Evolutionary conservation across 2,888 invertebrate species (phyloP), one percentile per base, ranked within the genome.

Genomic region (Campoplex nolae): DNA sequence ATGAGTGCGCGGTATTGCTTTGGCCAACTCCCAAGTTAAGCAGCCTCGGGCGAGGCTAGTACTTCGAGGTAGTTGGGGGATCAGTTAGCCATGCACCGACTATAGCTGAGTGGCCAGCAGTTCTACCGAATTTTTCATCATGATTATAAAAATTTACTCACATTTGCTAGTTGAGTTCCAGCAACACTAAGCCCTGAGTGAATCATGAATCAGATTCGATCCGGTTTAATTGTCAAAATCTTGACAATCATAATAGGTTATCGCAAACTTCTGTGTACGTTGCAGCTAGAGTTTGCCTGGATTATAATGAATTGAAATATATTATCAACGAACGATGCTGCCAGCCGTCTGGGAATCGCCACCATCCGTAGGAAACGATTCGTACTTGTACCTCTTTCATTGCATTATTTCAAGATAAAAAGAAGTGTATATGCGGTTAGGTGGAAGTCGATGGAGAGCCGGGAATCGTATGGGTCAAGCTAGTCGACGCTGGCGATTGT

Each of bases 371-470:
- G 68, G 38, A 56, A n/a, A 35, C 65, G 23, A 38, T 70, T 13
- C 42, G 80, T 62, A 71, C 42, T 75, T 67, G 62, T 56, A 32
- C 70, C 81, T 75, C 82, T 89, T 89, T 86, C 89, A 83, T 84
- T 86, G 90, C 87, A 90, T 92, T 91, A 91, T 91, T 91, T 90
- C 88, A 28, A 62, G 28, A 1, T 9, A 62, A 91, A 91, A 90
- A 90, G 89, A 87, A 89, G 88, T 89, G 89, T 88, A 88, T 32
- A 16, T 88, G 86, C 81, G 73, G 85, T 76, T 48, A 56, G 67
- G 76, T 83, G 87, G 86, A 85, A 81, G 90, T 88, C 84, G 87
- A n/a, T 75, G 85, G 82, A 86, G 82, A 85, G 77, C 56, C 42
- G 54, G 28, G 76, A 85, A 79, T 85, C 87, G 87, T 67, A 56